Evolutionary conservation across 2,797 vertebrate species (phyloP), one percentile per base, ranked within the genome.

Genomic region (Hozukius guyotensis): DNA sequence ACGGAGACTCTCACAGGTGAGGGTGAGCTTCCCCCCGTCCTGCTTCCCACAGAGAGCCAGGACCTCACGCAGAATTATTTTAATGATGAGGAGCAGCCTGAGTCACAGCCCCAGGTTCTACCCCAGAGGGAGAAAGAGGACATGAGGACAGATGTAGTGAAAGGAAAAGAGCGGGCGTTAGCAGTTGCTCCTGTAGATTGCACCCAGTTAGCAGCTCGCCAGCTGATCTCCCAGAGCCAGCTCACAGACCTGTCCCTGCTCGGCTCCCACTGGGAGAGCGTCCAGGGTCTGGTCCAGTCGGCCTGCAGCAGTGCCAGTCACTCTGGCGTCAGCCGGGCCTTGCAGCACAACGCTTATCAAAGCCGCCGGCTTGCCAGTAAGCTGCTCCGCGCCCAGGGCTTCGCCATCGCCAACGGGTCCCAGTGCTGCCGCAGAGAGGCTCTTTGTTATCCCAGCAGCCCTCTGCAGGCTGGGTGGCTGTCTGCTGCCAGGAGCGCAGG

Each of bases 251-350:
- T 98, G 82, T 96, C 97, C 36, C 93, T 98, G 84, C 91, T 99
- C 25, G 95, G 95, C 14, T 96, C 97, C 55, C 97, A 97, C 78
- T 99, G 98, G 98, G 98, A 98, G 88, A 97, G 97, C 63, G 96
- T 98, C 67, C 97, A 97, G 87, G 97, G 97, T 65, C 95, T 98
- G 90, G 96, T 97, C 71, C 96, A 97, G 72, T 98, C 97, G 0
- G 92, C 97, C 36, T 97, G 95, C 46, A 93, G n/a, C 49, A 94
- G 95, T 20, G 96, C 92, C 2, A 34, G 52, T 36, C 88, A 81
- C 42, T 72, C 91, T n/a, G 85, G 83, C 1, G 82, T 95, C 73
- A 93, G 95, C 69, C 95, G 96, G 56, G 92, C 96, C 70, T 80
- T 96, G 22, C 96, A 97, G 80, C 95, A 96, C 0, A 95, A 95